Base-by-base conservation (phyloP, 1,140 invertebrate species). In the Sycobia sp. region DNA sequence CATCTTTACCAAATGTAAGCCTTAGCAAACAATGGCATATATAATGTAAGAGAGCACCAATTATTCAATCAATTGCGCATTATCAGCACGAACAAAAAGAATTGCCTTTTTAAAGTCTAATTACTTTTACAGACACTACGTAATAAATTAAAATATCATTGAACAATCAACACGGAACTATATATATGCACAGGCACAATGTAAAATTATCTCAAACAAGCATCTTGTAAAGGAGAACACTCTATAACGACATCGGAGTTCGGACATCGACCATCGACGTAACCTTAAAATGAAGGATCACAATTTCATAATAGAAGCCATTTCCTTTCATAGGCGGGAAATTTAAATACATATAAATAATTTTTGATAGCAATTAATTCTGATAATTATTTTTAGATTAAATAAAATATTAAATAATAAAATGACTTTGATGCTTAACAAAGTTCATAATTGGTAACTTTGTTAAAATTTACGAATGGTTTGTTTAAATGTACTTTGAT, bases 231-330 rank as follows among this genome's bases (percentile, higher is more conserved):
- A 36, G 13, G 18, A 29, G 38, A 44, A 51, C 29, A 53, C 36
- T n/a, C n/a, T n/a, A n/a, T n/a, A n/a, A n/a, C n/a, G n/a, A n/a
- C n/a, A n/a, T n/a, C n/a, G n/a, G n/a, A n/a, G n/a, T n/a, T n/a
- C n/a, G n/a, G n/a, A n/a, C n/a, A n/a, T n/a, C n/a, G n/a, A n/a
- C n/a, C n/a, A n/a, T n/a, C 27, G 20, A 60, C 63, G 55, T 65
- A 65, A 65, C 63, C 63, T 60, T 50, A 56, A 62, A 66, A 62
- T 44, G 46, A 59, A 38, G 38, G 38, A 55, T 56, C 51, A 59
- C 29, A 60, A 63, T 57, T 11, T 32, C 29, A 59, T 47, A 41
- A 55, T n/a, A 36, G 53, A 46, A 54, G 49, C 47, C 54, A 54
- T 57, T 62, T 62, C 16, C 13, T 47, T 20, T 13, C 10, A 51